A percentile compares a stretch with the other conserved stretches of the same genome.
Evolutionary conservation across 2,797 vertebrate genomes (phyloP).

Genomic region (Pseudopleuronectes americanus): DNA sequence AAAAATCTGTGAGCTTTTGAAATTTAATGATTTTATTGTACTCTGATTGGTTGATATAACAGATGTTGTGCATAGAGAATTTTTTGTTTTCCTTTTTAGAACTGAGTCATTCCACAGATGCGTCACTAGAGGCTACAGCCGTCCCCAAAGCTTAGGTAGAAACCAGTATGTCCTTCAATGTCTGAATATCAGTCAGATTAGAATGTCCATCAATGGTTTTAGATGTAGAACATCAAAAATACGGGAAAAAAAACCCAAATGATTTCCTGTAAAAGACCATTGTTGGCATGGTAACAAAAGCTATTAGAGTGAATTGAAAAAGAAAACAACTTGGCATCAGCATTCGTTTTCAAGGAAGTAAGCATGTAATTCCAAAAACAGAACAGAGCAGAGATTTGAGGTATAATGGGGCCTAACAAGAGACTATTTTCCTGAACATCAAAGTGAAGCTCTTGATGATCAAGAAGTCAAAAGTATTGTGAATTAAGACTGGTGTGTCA

Average conservation of each 20-base stretch:
- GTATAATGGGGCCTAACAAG: constrained; percentile 33
- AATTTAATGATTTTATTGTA: neutral
- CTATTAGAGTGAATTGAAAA: constrained; percentile 7
- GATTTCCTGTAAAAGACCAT: neutral
- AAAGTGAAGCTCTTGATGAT: neutral
- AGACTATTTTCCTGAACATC: neutral
- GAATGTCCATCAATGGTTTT: neutral
- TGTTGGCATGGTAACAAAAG: constrained; percentile 50
- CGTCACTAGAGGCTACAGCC: neutral
- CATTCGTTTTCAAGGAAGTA: constrained; percentile 38
- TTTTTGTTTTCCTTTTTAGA: neutral
- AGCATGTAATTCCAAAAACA: constrained; percentile 30
- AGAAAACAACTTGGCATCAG: constrained; percentile 13
- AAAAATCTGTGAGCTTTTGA: neutral
- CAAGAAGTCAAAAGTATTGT: neutral
- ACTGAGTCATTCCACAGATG: neutral
- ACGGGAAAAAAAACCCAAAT: neutral
- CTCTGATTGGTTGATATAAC: neutral
- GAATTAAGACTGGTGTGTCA: neutral
- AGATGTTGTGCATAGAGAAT: neutral
- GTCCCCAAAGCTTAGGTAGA: neutral
- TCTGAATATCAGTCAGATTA: neutral
- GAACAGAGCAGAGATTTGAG: neutral
- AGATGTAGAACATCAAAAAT: constrained; percentile 16
- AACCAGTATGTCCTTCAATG: neutral